phyloP scores from a whole-genome alignment of 1,140 invertebrate species.

The Odontomachus brunneus region DNA sequence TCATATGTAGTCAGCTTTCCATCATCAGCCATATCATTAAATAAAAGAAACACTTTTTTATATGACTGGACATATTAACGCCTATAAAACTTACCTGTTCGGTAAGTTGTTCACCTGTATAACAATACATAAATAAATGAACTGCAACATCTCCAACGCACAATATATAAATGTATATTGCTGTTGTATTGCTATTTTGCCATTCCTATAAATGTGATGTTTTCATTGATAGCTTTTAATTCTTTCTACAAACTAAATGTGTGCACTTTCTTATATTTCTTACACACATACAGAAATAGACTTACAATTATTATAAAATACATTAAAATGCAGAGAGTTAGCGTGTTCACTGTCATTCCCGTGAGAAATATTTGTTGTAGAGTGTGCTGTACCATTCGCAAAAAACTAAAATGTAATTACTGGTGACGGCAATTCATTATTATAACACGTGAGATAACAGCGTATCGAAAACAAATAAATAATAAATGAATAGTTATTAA shows the following conservation, averaged over 20 bases:
- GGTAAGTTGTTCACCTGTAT: not conserved
- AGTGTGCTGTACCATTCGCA: conserved; percentile 64
- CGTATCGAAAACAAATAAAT: too few species aligned
- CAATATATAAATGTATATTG: conserved; percentile 29
- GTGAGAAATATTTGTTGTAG: conserved; percentile 73
- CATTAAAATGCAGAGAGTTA: not conserved
- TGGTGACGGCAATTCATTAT: not conserved
- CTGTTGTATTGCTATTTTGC: conserved; percentile 46
- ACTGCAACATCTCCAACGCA: not conserved
- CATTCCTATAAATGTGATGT: conserved; percentile 57
- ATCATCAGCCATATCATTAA: too few species aligned
- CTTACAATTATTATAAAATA: not conserved
- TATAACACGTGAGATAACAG: not conserved
- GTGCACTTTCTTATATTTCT: too few species aligned
- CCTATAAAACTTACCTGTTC: not conserved
- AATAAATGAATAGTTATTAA: too few species aligned
- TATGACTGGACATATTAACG: too few species aligned
- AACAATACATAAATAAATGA: not conserved
- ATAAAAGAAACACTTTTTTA: too few species aligned
- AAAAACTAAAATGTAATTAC: conserved; percentile 61
- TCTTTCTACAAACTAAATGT: not conserved
- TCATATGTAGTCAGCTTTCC: too few species aligned
- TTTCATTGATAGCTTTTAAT: not conserved
- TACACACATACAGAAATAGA: too few species aligned
- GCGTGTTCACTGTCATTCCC: conserved; percentile 2